Conservation (phyloP, 2,113 vertebrate genomes). For the Cettia cetti region DNA sequence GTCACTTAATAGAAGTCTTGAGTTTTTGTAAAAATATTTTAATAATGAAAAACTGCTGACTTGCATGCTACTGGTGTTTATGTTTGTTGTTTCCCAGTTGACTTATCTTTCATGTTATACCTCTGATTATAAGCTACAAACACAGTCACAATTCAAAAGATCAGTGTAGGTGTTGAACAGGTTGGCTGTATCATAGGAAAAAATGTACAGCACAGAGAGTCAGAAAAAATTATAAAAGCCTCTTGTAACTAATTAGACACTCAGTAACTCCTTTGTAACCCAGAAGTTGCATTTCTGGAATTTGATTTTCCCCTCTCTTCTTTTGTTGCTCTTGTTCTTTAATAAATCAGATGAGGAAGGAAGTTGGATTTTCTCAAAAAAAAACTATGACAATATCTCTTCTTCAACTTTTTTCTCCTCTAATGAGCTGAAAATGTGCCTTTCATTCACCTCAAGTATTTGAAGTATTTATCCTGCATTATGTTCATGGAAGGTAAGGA, state of each 20-base stretch:
- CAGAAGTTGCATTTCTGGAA: not conserved
- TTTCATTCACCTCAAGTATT: not conserved
- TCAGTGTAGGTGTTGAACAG: not conserved
- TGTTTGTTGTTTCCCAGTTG: not conserved
- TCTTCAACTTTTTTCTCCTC: not conserved
- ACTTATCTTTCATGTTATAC: not conserved
- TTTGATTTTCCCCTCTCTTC: too few relatives aligned
- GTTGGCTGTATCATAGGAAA: not conserved
- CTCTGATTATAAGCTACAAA: not conserved
- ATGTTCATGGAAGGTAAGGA: not conserved
- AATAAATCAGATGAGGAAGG: not conserved
- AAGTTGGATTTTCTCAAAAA: not conserved
- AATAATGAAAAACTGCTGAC: not conserved
- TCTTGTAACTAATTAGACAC: not conserved
- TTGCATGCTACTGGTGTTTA: not conserved
- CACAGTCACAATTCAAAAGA: not conserved
- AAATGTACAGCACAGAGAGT: not conserved
- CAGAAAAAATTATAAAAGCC: not conserved
- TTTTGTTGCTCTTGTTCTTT: not conserved
- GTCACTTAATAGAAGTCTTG: not conserved
- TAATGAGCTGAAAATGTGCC: not conserved
- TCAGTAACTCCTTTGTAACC: not conserved
- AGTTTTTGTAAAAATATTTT: not conserved
- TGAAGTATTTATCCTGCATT: not conserved
- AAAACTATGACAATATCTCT: not conserved